Percentiles rank a stretch among this genome's conserved stretches.
Evolutionary conservation across 2,113 vertebrate species (phyloP).

Genomic region (Anhinga rufa): DNA sequence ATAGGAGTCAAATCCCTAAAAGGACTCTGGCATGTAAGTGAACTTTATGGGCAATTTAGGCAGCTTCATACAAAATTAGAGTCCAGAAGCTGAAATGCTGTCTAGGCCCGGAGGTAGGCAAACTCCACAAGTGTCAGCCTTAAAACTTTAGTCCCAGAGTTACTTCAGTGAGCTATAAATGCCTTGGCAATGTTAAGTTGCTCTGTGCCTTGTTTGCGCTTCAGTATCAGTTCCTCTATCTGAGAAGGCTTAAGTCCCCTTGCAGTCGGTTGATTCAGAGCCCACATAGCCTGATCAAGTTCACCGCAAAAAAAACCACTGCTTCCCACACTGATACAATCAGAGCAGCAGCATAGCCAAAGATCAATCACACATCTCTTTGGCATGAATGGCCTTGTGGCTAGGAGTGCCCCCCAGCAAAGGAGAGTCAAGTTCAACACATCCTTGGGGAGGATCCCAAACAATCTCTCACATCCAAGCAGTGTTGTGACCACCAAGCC

Average conservation of each 20-base stretch:
- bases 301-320: neutral
- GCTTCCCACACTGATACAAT: neutral
- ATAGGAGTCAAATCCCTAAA: neutral
- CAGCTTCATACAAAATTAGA: neutral
- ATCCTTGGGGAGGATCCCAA: neutral
- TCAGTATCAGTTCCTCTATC: neutral
- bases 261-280: neutral
- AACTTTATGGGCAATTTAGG: neutral
- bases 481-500: neutral
- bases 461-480: neutral
- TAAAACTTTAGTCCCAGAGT: neutral
- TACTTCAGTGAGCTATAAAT: neutral
- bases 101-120: neutral
- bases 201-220: neutral
- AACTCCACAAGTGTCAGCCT: neutral
- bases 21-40: neutral
- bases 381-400: neutral
- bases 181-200: neutral
- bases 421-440: neutral
- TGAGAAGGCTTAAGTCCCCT: neutral
- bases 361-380: neutral
- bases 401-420: neutral
- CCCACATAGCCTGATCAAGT: neutral
- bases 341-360: neutral
- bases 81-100: neutral